These are phyloP conservation scores for Anas capensis DNA, from an alignment of 2,797 vertebrate genomes.

Conservation along the genomic window DNA sequence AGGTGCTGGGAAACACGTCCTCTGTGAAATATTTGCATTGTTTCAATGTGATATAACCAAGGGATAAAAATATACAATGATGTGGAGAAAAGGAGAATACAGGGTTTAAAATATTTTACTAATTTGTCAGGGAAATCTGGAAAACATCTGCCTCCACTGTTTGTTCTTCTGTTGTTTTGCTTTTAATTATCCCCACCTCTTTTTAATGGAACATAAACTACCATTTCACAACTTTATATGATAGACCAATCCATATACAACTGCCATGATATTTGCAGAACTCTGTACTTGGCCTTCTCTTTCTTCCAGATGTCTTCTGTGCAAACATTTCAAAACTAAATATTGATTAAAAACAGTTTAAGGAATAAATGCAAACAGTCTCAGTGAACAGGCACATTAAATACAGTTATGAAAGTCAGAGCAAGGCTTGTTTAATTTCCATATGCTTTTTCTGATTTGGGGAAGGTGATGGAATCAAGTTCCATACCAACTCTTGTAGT, in stretches of 20 bases:
- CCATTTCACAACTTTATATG: constrained; percentile 34
- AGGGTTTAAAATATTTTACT: constrained; percentile 15
- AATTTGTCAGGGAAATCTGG: constrained; percentile 50
- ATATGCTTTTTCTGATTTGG: background rate
- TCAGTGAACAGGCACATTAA: background rate
- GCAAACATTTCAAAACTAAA: constrained; percentile 23
- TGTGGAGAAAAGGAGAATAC: background rate
- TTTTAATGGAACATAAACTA: constrained; percentile 50
- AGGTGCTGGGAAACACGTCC: background rate
- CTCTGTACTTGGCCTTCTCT: background rate
- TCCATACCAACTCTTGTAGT: background rate
- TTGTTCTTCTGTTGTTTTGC: constrained; percentile 54
- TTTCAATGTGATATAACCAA: background rate
- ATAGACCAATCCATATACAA: constrained; percentile 5
- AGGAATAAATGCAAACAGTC: constrained; percentile 15
- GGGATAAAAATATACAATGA: background rate
- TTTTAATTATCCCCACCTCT: constrained; percentile 62
- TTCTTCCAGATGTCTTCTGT: constrained; percentile 2
- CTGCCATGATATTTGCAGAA: background rate
- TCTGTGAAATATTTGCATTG: constrained; percentile 29
- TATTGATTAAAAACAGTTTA: constrained; percentile 44
- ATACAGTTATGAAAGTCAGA: background rate
- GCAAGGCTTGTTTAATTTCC: background rate
- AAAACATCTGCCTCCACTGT: constrained; percentile 51
- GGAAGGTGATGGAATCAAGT: background rate